These are phyloP conservation scores for Sylvia atricapilla DNA, from an alignment of 2,113 vertebrate species.

Conservation along the genomic window DNA sequence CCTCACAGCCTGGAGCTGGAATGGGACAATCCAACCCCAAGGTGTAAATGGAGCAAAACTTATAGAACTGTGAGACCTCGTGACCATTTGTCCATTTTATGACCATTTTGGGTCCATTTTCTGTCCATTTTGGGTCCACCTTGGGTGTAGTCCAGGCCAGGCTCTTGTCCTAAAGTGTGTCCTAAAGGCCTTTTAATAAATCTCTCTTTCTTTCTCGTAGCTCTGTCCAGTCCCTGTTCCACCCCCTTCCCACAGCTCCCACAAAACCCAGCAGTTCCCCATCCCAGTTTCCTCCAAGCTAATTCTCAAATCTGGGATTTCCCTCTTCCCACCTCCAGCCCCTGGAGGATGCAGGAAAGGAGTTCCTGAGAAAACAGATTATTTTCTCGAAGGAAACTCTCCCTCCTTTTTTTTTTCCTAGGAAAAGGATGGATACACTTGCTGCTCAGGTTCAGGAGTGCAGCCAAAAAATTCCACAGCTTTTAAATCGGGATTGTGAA, in stretches of 20 bases:
- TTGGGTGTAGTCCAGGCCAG: no score
- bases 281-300: not conserved
- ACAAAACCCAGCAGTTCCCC: not conserved
- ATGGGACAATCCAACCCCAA: no score
- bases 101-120: no score
- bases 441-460: not conserved
- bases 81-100: no score
- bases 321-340: not conserved
- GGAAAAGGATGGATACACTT: rapidly evolving
- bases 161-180: not conserved
- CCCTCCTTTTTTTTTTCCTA: not conserved
- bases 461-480: not conserved
- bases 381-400: not conserved
- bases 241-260: not conserved
- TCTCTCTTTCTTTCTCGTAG: not conserved
- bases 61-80: no score
- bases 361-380: not conserved
- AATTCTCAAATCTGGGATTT: not conserved
- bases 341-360: not conserved
- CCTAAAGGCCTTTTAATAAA: not conserved
- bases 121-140: no score
- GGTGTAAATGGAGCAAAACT: no score
- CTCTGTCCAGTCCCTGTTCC: not conserved
- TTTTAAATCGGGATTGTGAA: not conserved
- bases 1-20: not conserved